Base-by-base conservation (phyloP, 1,140 invertebrate species). In the Drosophila bipectinata region DNA sequence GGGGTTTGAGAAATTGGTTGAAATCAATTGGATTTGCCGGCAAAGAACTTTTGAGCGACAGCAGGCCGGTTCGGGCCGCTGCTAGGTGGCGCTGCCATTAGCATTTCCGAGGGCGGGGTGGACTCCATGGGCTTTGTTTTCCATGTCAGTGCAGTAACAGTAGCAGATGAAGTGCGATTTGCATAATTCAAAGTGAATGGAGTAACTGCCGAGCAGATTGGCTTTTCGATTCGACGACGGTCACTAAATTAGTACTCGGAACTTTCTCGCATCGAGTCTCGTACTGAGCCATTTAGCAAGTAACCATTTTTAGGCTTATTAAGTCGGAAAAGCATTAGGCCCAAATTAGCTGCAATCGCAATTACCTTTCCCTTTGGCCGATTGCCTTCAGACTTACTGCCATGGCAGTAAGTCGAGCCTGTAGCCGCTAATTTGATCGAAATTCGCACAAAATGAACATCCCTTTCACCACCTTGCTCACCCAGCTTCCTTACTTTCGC, bases 1-100 rank as follows among this genome's bases (percentile, higher is more conserved):
- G 69, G 64, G 75, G 82, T 79, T 79, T 82, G 83, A 87, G 78
- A 82, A 79, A 87, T 87, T 87, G 83, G 83, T 88, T 88, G 78
- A 87, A 87, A 87, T 87, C 82, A 87, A 87, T 87, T 87, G 83
- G 78, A 88, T 87, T 85, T 87, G 82, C 56, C 68, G 61, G 44
- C 53, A 56, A 15, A 56, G 51, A 56, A 51, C 59, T 68, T 74
- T 81, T 78, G 77, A 81, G 55, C 79, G 77, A 64, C 74, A 77
- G 77, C 60, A 37, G 48, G 53, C 54, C 45, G 41, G 53, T 41
- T 41, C 26, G 41, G 61, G 52, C 51, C 55, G 18, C 1, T 18
- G 41, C 41, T 61, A 60, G 64, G 53, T 77, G 72, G 56, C 58
- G 41, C 18, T 53, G 60, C 69, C 54, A 87, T 87, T 87, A 82